A percentile compares a stretch with the other conserved stretches of the same genome.
phyloP scores from a whole-genome alignment of 2,888 invertebrate genomes.

The Cosmia pyralina region DNA sequence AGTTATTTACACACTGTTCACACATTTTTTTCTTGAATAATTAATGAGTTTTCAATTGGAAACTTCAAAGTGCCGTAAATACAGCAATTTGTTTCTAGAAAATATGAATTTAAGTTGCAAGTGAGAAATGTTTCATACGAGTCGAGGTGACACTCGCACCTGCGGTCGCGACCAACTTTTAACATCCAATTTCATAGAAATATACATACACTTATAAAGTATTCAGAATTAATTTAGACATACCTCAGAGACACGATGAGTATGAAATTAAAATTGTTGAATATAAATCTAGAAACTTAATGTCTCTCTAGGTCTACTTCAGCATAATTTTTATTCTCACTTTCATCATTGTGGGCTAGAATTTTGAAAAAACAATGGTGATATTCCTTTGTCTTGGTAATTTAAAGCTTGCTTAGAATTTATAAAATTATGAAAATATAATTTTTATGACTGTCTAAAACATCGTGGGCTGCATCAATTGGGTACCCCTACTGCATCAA shows the following conservation, averaged over 20 bases:
- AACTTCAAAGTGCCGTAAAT: constrained; percentile 76
- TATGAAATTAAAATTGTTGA: constrained; percentile 16
- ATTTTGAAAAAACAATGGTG: constrained; percentile 11
- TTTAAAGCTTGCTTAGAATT: constrained; percentile 19
- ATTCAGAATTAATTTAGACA: constrained; percentile 42
- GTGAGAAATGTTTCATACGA: constrained; percentile 84
- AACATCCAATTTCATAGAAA: constrained; percentile 69
- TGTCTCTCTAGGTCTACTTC: constrained; percentile 16
- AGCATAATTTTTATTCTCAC: constrained; percentile 15
- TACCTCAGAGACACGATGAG: constrained; percentile 10
- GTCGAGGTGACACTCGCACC: constrained; percentile 81
- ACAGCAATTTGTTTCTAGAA: constrained; percentile 78
- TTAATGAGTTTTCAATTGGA: constrained; percentile 64
- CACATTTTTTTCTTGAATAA: constrained; percentile 35
- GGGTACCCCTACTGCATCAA: too few relatives aligned
- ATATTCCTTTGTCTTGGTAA: constrained; percentile 4
- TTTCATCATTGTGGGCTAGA: constrained; percentile 9
- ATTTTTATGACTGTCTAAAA: not conserved
- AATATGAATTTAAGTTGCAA: constrained; percentile 80
- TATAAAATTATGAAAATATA: not conserved
- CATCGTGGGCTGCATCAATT: too few relatives aligned
- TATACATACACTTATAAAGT: constrained; percentile 49
- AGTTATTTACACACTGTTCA: constrained; percentile 13
- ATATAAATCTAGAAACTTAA: constrained; percentile 28
- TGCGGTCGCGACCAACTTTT: constrained; percentile 79